Evolutionary conservation across 2,888 invertebrate species (phyloP), one percentile per base, ranked within the genome.

Genomic region (Meghimatium bilineatum): DNA sequence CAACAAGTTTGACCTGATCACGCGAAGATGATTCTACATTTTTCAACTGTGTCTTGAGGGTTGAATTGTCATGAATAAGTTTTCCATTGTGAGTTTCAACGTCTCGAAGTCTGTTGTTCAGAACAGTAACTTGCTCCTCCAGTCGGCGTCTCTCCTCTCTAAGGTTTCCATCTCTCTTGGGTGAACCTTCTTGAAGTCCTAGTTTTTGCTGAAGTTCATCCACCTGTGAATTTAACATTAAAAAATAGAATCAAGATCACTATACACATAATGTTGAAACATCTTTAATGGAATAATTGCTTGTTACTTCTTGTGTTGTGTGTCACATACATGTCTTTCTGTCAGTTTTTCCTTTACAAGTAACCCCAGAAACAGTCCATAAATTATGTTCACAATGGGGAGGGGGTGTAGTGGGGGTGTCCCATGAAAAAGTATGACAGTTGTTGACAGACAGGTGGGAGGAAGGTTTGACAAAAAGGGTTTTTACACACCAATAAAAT

Each of bases 1-100:
- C 60, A 52, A 49, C 72, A 56, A 81, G 26, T 38, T 77, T 79
- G 23, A 77, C 36, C 17, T 76, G 49, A 60, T 44, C 49, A n/a
- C 44, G 8, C 20, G 32, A 72, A 3, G 81, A 8, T 10, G 75
- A 80, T 23, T 83, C 78, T 29, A 78, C 23, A 38, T 72, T 63
- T 38, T 83, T 79, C 6, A 83, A 29, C 79, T 83, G 83, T 49
- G 71, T 38, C 49, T 81, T 83, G n/a, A 86, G 72, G 10, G 74
- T 78, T 29, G 74, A 80, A 38, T 83, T 85, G 69, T 86, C 86
- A 72, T 85, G 80, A n/a, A 83, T 72, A 17, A 86, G 81, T 63
- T 84, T 78, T 32, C 84, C 85, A 36, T 84, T 85, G 80, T 84
- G 74, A 14, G 86, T 84, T 63, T 86, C 85, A 29, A 77, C 67